These are phyloP conservation scores for Fistularia commersonii DNA, from an alignment of 2,797 vertebrate genomes.

Conservation along the genomic window DNA sequence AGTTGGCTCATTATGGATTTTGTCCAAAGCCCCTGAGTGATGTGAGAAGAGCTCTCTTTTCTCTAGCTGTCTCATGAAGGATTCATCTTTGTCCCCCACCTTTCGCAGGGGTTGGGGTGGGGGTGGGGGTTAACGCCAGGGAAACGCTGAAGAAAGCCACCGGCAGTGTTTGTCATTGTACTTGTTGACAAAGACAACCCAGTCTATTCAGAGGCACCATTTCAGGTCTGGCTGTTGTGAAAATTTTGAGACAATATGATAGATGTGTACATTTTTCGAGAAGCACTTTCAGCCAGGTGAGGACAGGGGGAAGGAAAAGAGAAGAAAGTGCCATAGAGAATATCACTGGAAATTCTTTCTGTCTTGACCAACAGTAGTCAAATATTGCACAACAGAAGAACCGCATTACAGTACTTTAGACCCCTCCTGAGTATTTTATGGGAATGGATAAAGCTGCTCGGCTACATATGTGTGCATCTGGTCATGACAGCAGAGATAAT, in stretches of 20 bases:
- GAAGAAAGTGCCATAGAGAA: not conserved
- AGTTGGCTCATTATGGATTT: constrained; percentile 89
- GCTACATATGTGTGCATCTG: constrained; percentile 20
- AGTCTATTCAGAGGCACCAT: constrained; percentile 45
- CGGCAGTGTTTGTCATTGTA: constrained; percentile 47
- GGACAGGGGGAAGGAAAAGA: constrained; percentile 1
- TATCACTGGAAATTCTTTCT: constrained; percentile 15
- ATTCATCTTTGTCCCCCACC: constrained; percentile 75
- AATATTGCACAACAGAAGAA: constrained; percentile 23
- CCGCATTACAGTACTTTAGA: constrained; percentile 36
- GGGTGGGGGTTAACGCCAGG: constrained; percentile 41
- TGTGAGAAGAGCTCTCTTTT: constrained; percentile 81
- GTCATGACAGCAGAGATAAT: constrained; percentile 33
- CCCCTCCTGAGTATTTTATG: constrained; percentile 30
- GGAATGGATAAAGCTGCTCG: constrained; percentile 26
- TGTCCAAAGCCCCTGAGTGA: constrained; percentile 86
- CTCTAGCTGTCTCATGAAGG: constrained; percentile 67
- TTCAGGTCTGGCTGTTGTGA: constrained; percentile 59
- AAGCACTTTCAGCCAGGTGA: constrained; percentile 19
- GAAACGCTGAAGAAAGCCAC: constrained; percentile 36
- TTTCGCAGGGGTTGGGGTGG: constrained; percentile 19
- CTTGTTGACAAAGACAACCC: constrained; percentile 45
- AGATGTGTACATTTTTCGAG: constrained; percentile 9
- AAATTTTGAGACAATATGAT: constrained; percentile 41
- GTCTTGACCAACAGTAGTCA: constrained; percentile 36